phyloP scores from a whole-genome alignment of 1,140 invertebrate genomes.

The Camponotus pennsylvanicus region DNA sequence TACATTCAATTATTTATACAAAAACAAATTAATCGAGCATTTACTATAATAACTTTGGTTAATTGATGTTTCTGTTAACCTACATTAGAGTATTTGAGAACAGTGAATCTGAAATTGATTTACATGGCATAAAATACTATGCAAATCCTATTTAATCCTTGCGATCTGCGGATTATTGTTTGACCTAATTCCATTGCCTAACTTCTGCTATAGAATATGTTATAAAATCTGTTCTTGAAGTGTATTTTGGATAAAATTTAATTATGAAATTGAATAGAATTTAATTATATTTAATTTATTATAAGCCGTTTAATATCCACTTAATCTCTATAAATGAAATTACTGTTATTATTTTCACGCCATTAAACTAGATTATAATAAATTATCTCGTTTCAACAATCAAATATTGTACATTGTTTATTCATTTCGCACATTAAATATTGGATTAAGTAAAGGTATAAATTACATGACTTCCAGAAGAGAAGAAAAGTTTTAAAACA shows the following conservation, averaged over 20 bases:
- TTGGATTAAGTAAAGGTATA: not conserved
- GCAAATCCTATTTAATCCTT: not conserved
- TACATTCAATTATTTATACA: not conserved
- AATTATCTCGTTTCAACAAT: not conserved
- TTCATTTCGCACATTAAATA: not conserved
- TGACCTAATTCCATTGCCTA: not conserved
- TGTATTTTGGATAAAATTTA: not conserved
- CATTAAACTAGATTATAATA: not conserved
- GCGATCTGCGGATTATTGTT: constrained; percentile 9
- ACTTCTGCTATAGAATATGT: not conserved
- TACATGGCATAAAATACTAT: not conserved
- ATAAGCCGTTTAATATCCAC: not conserved
- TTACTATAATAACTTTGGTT: not conserved
- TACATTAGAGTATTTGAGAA: not conserved
- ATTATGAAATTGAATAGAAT: too few species aligned
- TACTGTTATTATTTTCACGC: not conserved
- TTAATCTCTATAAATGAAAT: not conserved
- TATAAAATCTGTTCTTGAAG: not conserved
- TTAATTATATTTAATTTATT: too few species aligned
- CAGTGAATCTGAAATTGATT: not conserved
- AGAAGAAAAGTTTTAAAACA: not conserved
- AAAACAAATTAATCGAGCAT: not conserved
- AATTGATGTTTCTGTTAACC: not conserved
- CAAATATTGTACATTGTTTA: not conserved
- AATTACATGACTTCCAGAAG: not conserved